Evolutionary conservation across 2,797 vertebrate genomes (phyloP), one percentile per base, ranked within the genome.

Genomic region (Peromyscus attwateri): DNA sequence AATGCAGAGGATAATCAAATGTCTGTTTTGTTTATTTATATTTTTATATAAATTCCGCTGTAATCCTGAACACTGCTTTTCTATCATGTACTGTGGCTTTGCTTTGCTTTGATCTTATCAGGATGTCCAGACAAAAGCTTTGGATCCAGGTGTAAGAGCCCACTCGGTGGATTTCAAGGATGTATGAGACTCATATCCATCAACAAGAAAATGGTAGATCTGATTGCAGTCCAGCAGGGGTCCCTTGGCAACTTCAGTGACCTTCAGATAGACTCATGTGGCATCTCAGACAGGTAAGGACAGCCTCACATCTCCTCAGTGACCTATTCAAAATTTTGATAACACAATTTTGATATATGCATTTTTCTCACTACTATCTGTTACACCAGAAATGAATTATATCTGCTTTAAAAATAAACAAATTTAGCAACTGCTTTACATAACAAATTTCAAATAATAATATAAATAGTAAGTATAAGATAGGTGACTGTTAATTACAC

Each of bases 221-320:
- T 99, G 95, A 99, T 99, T 97, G 98, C 98, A 97, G 98, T 99
- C 92, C 99, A 99, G 97, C 99, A 99, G 97, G 99, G 99, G 66
- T 49, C 98, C 84, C 96, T 99, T 5, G 99, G 99, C 87, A 99
- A 99, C 98, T 99, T 99, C 98, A 99, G 99, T 87, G 98, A 99
- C 93, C 98, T 99, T 95, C 99, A 99, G 96, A 99, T 99, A 97
- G 99, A 99, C 98, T 98, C 99, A 85, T 99, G 99, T 91, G 99
- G 99, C 84, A 99, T 99, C 97, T 99, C 98, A 60, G 99, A 99
- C 98, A 99, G 99, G 99, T 99, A 98, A 98, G 98, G 92, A 89
- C 79, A 83, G 0, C 34, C 55, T 80, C 82, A 92, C 60, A 80
- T 96, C 87, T 95, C 49, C 62, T 49, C 95, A 95, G 9, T 73